These are phyloP conservation scores for Anarsia innoxiella DNA, from an alignment of 2,888 invertebrate genomes.

Conservation along the genomic window DNA sequence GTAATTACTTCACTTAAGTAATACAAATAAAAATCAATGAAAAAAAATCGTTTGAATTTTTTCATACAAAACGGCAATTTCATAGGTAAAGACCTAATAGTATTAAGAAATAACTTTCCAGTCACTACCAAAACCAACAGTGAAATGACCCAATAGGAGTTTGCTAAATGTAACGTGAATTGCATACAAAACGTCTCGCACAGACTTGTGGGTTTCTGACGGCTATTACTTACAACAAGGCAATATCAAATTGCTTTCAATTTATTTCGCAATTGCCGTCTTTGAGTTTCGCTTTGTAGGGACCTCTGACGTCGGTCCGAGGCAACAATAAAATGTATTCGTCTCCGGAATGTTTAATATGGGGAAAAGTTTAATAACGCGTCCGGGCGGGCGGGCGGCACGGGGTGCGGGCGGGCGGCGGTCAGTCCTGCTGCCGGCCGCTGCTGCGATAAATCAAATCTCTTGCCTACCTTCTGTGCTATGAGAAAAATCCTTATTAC, in stretches of 20 bases:
- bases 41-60: too few species aligned
- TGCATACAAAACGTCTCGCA: conserved; percentile 62
- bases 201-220: conserved; percentile 62
- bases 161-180: conserved; percentile 41
- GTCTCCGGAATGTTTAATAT: conserved; percentile 77
- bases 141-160: conserved; percentile 52
- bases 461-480: conserved; percentile 68
- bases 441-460: conserved; percentile 73
- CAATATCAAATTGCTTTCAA: conserved; percentile 76
- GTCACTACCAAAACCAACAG: conserved; percentile 37
- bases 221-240: conserved; percentile 73
- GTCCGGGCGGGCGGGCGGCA: conserved; percentile 48
- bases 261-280: conserved; percentile 76
- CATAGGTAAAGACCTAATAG: too few species aligned
- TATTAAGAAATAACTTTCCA: too few species aligned
- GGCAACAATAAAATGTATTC: conserved; percentile 77
- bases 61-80: too few species aligned
- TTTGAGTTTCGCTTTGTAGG: conserved; percentile 76
- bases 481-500: conserved; percentile 67
- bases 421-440: conserved; percentile 55
- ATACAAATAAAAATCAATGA: too few species aligned
- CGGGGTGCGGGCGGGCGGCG: conserved; percentile 40
- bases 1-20: too few species aligned
- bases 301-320: conserved; percentile 74
- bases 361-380: conserved; percentile 77